Evolutionary conservation across 2,797 vertebrate genomes (phyloP).

Genomic region (Mastacembelus armatus): DNA sequence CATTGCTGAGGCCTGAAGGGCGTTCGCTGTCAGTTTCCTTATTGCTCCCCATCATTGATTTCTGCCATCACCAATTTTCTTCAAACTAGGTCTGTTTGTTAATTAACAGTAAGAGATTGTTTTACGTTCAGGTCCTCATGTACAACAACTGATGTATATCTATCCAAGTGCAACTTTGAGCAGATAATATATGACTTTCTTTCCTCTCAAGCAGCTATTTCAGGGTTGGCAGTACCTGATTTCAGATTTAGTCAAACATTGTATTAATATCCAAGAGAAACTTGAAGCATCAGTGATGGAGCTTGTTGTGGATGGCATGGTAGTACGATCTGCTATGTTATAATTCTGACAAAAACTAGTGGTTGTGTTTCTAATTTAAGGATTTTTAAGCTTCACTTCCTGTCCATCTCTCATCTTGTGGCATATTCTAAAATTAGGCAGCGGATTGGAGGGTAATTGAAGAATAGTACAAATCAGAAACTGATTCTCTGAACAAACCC

Average conservation of each 20-base stretch:
- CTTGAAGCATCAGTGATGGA: background rate
- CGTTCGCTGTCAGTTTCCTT: background rate
- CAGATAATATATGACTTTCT: background rate
- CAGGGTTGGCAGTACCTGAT: background rate
- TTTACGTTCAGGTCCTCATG: background rate
- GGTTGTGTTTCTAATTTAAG: too few relatives aligned
- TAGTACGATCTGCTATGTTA: too few relatives aligned
- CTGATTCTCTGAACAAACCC: too few relatives aligned
- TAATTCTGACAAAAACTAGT: too few relatives aligned
- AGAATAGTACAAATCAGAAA: too few relatives aligned
- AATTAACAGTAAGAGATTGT: background rate
- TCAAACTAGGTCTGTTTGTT: background rate
- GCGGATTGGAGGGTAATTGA: too few relatives aligned
- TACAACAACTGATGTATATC: too few relatives aligned
- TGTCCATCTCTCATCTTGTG: too few relatives aligned
- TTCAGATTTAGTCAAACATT: background rate
- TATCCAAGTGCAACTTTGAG: too few relatives aligned
- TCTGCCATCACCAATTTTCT: background rate
- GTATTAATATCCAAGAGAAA: background rate
- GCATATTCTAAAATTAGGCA: too few relatives aligned
- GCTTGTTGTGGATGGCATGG: accelerated
- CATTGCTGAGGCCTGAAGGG: background rate
- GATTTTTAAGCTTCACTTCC: too few relatives aligned
- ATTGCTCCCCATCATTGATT: background rate
- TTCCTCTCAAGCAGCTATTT: background rate